These are phyloP conservation scores for Drosophila rhopaloa DNA, from an alignment of 1,140 invertebrate species.

Conservation along the genomic window DNA sequence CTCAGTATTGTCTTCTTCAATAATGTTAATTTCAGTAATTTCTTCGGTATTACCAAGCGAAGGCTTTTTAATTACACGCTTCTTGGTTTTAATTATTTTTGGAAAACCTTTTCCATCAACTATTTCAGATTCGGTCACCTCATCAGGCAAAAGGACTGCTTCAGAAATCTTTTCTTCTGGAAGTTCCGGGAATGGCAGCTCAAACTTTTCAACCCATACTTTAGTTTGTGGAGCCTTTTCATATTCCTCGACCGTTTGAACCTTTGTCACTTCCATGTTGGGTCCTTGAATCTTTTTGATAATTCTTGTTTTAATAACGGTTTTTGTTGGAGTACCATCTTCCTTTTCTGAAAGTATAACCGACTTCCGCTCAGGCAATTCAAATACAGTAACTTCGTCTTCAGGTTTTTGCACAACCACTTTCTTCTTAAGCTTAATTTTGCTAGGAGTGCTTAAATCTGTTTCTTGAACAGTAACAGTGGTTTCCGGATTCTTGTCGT, in stretches of 20 bases:
- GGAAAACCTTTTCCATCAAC: slow-evolving; percentile 33
- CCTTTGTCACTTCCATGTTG: slow-evolving; percentile 85
- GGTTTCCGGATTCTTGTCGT: slow-evolving; percentile 81
- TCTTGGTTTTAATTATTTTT: slow-evolving; percentile 52
- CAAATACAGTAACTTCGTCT: slow-evolving; percentile 65
- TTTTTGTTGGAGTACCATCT: slow-evolving; percentile 82
- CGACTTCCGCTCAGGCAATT: slow-evolving; percentile 74
- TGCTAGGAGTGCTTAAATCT: slow-evolving; percentile 37
- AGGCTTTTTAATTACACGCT: slow-evolving; percentile 56
- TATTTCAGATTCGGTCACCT: slow-evolving; percentile 40
- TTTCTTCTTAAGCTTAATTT: slow-evolving; percentile 58
- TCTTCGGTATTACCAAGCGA: slow-evolving; percentile 53
- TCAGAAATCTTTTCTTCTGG: slow-evolving; percentile 76
- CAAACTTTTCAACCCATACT: slow-evolving; percentile 77
- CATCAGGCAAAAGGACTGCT: slow-evolving; percentile 61
- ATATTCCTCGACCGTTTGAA: slow-evolving; percentile 84
- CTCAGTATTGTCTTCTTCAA: slow-evolving; percentile 64
- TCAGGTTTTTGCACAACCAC: slow-evolving; percentile 63
- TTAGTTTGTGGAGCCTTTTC: slow-evolving; percentile 83
- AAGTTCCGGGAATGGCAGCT: slow-evolving; percentile 68
- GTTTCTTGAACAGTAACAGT: slow-evolving; percentile 75
- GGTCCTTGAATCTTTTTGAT: slow-evolving; percentile 83
- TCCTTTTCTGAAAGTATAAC: slow-evolving; percentile 77
- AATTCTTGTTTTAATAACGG: slow-evolving; percentile 84
- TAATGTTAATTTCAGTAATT: slow-evolving; percentile 62